These are phyloP conservation scores for Zosterops lateralis DNA, from an alignment of 2,113 vertebrate genomes.

Conservation along the genomic window DNA sequence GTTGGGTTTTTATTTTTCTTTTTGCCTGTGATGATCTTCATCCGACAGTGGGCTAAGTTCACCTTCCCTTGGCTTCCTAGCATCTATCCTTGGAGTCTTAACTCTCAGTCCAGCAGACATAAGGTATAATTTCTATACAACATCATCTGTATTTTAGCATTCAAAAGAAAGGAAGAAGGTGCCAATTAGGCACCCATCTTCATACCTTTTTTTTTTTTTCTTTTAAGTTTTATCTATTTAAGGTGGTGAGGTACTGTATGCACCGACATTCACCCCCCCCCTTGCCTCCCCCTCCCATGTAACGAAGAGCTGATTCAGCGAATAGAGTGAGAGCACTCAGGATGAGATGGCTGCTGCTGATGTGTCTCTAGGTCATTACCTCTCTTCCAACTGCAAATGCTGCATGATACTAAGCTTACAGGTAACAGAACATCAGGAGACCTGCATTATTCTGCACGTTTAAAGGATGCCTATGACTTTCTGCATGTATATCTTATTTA, in stretches of 20 bases:
- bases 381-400: slow-evolving; percentile 80
- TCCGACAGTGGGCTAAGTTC: slow-evolving; percentile 61
- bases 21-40: slow-evolving; percentile 56
- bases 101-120: slow-evolving; percentile 66
- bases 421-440: slow-evolving; percentile 82
- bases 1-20: background rate
- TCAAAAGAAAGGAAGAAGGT: slow-evolving; percentile 55
- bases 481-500: slow-evolving; percentile 69
- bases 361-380: slow-evolving; percentile 87
- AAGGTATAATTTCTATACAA: slow-evolving; percentile 64
- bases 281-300: slow-evolving; percentile 68
- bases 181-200: background rate
- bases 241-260: slow-evolving; percentile 82
- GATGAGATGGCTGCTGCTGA: slow-evolving; percentile 89
- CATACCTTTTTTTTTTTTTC: background rate
- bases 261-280: slow-evolving; percentile 60
- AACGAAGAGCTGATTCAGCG: slow-evolving; percentile 91
- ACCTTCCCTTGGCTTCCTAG: slow-evolving; percentile 57
- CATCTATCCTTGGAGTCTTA: slow-evolving; percentile 60
- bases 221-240: slow-evolving; percentile 66
- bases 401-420: slow-evolving; percentile 82
- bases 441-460: slow-evolving; percentile 73
- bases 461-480: slow-evolving; percentile 61
- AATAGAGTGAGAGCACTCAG: slow-evolving; percentile 81
- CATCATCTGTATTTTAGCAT: slow-evolving; percentile 49